These are phyloP conservation scores for Centrocercus urophasianus DNA, from an alignment of 2,113 vertebrate species.

Conservation along the genomic window DNA sequence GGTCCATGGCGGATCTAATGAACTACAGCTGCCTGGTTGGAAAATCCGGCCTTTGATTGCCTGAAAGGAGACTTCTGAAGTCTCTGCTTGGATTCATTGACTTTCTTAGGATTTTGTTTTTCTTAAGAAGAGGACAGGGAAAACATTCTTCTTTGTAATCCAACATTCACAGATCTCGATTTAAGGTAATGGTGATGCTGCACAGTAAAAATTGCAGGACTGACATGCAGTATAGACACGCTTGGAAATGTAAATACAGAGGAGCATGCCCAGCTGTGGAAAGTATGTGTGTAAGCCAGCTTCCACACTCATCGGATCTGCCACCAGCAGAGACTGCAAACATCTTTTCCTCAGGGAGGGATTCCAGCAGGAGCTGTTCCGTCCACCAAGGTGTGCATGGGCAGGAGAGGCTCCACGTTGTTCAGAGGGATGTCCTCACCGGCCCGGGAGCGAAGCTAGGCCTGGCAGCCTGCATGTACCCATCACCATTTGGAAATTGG, in stretches of 20 bases:
- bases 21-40: constrained; percentile 67
- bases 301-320: neutral
- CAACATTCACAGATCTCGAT: neutral
- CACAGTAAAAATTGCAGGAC: neutral
- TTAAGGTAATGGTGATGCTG: constrained; percentile 7
- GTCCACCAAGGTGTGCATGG: accelerated
- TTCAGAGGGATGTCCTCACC: neutral
- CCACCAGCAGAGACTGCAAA: neutral
- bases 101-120: neutral
- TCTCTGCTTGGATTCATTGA: constrained; percentile 21
- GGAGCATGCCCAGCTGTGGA: neutral
- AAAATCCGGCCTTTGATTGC: constrained; percentile 63
- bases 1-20: constrained; percentile 62
- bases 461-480: neutral
- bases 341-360: neutral
- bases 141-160: neutral
- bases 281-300: neutral
- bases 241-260: neutral
- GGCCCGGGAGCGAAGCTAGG: neutral
- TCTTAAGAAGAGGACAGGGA: neutral
- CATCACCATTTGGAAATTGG: neutral
- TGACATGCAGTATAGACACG: neutral
- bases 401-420: neutral
- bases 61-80: constrained; percentile 45
- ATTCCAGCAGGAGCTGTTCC: neutral